phyloP scores from a whole-genome alignment of 2,113 vertebrate genomes.

The Nothoprocta perdicaria region DNA sequence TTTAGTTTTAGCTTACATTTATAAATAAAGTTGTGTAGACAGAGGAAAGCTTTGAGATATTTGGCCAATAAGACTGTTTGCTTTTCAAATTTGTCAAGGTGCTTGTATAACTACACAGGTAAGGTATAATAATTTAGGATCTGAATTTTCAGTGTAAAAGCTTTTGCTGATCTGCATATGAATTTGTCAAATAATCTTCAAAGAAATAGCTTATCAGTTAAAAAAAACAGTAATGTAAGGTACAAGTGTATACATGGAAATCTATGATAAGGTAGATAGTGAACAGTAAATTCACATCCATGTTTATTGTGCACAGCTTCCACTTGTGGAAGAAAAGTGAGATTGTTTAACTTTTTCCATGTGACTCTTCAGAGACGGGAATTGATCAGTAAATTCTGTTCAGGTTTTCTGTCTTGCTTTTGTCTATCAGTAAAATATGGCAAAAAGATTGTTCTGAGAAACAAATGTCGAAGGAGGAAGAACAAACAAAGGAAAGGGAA shows the following conservation, averaged over 20 bases:
- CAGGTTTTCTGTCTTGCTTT: background rate
- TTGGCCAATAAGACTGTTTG: background rate
- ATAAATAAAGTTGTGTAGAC: background rate
- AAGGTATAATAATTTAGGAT: background rate
- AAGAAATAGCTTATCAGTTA: background rate
- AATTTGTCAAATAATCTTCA: background rate
- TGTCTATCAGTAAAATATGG: background rate
- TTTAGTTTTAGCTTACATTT: background rate
- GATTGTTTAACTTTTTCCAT: conserved; percentile 5
- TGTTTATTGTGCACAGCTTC: background rate
- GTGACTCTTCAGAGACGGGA: background rate
- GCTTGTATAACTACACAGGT: background rate
- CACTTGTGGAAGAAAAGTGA: background rate
- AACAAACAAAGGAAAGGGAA: background rate
- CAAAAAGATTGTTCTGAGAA: background rate
- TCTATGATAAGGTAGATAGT: background rate
- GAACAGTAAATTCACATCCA: background rate
- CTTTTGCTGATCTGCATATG: background rate
- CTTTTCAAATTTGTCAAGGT: background rate
- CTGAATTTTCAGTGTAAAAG: background rate
- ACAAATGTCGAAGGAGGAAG: too few species aligned
- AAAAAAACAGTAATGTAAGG: background rate
- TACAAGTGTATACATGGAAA: background rate
- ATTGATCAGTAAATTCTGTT: background rate
- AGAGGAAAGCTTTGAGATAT: background rate